A percentile compares a stretch with the other conserved stretches of the same genome.
These are phyloP conservation scores for Amphipyra tragopoginis DNA, from an alignment of 2,888 invertebrate species.

Conservation along the genomic window DNA sequence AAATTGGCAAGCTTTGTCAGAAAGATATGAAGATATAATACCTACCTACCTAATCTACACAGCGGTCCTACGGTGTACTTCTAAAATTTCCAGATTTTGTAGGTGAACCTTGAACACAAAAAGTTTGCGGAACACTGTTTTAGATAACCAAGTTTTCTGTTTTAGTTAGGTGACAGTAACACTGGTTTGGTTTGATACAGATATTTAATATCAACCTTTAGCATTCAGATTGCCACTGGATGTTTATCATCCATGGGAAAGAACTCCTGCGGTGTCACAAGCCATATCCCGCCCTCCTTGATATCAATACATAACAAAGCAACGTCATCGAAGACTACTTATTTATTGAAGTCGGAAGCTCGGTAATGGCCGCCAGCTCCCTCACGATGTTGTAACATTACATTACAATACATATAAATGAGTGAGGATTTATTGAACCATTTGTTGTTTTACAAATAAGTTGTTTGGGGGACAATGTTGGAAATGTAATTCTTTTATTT, in stretches of 20 bases:
- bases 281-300: constrained; percentile 34
- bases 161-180: too few relatives aligned
- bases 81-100: too few relatives aligned
- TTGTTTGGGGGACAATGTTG: constrained; percentile 24
- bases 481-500: constrained; percentile 21
- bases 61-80: too few relatives aligned
- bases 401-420: constrained; percentile 58
- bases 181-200: too few relatives aligned
- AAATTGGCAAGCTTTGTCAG: too few relatives aligned
- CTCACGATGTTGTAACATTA: constrained; percentile 32
- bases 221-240: constrained; percentile 5
- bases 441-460: constrained; percentile 43
- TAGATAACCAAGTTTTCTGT: too few relatives aligned
- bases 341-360: constrained; percentile 62
- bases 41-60: too few relatives aligned
- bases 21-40: too few relatives aligned
- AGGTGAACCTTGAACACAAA: too few relatives aligned
- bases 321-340: constrained; percentile 37
- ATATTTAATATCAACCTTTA: too few relatives aligned
- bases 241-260: constrained; percentile 12
- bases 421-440: constrained; percentile 53
- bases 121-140: too few relatives aligned
- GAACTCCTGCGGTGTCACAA: constrained; percentile 21
- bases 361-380: constrained; percentile 56
- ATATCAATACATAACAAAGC: constrained; percentile 35